phyloP scores from a whole-genome alignment of 2,888 invertebrate genomes.

The Xylota segnis region DNA sequence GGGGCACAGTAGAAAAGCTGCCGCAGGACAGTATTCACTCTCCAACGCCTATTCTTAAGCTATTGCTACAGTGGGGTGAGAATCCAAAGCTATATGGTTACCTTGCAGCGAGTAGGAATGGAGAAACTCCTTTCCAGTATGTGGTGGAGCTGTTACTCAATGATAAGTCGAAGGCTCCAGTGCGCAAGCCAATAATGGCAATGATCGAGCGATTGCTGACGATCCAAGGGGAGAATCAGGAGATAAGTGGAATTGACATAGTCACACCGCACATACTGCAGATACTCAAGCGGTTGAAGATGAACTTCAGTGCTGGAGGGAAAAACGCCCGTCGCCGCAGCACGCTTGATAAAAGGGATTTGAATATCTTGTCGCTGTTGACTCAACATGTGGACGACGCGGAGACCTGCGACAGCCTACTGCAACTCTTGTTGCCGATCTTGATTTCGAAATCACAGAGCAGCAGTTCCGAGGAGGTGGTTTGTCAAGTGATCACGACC shows the following conservation, averaged over 20 bases:
- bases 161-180: conserved; percentile 87
- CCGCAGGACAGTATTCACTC: conserved; percentile 92
- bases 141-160: conserved; percentile 90
- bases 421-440: conserved; percentile 90
- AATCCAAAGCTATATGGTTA: conserved; percentile 91
- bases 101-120: conserved; percentile 86
- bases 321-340: conserved; percentile 82
- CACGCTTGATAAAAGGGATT: conserved; percentile 88
- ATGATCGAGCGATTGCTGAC: conserved; percentile 91
- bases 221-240: conserved; percentile 86
- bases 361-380: conserved; percentile 90
- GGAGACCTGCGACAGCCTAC: conserved; percentile 88
- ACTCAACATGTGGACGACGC: conserved; percentile 90
- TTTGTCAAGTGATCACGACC: conserved; percentile 89
- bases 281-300: conserved; percentile 89
- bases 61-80: conserved; percentile 92
- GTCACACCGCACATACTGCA: conserved; percentile 90
- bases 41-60: conserved; percentile 92
- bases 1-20: conserved; percentile 91
- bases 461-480: conserved; percentile 88
- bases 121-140: conserved; percentile 85
- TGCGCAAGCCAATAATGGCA: conserved; percentile 89
- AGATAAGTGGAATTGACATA: conserved; percentile 88
- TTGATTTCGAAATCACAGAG: conserved; percentile 87
- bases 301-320: conserved; percentile 85